Base-by-base conservation (phyloP, 2,888 invertebrate genomes). In the Syrista parreyssii region DNA sequence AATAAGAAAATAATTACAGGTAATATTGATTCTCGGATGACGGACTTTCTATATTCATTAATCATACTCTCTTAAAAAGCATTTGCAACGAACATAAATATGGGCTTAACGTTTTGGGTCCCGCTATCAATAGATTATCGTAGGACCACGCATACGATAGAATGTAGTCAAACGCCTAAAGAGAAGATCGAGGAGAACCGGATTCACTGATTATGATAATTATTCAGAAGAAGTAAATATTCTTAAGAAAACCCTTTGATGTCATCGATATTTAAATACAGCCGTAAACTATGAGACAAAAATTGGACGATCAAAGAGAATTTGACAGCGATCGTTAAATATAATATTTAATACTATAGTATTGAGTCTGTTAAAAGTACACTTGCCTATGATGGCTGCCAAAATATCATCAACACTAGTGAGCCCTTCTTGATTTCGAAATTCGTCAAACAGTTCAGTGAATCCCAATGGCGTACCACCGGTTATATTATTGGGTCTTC, bases 351-450 rank as follows among this genome's bases (percentile, higher is more conserved):
- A 15, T 40, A 6, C 15, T 23, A 40, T 15, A 40, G 40, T 15
- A 40, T 40, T 15, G 40, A 40, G 15, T 40, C 40, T 55, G 9
- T 55, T 23, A 55, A 23, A 55, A 55, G 23, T 55, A 55, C 23
- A 55, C 40, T 55, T 55, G 40, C 91, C 91, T 86, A 98, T 97
- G 89, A 98, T 97, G 88, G 96, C 96, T 87, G 95, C 96, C 75
- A 98, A 93, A 86, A 97, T 97, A 87, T 97, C 97, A 89, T 97
- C 97, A 92, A 97, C 94, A 78, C 96, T 97, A 89, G 96, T 96
- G 76, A 97, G 93, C 87, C 97, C 97, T 92, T 97, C 97, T 92
- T 97, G 97, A 87, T 96, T 94, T 86, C 96, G 94, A 88, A 97
- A 96, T 92, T 97, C 97, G 91, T 96, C 96, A 91, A 97, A 97